Evolutionary conservation across 2,797 vertebrate genomes (phyloP), one percentile per base, ranked within the genome.

Genomic region (Sylvia borin): DNA sequence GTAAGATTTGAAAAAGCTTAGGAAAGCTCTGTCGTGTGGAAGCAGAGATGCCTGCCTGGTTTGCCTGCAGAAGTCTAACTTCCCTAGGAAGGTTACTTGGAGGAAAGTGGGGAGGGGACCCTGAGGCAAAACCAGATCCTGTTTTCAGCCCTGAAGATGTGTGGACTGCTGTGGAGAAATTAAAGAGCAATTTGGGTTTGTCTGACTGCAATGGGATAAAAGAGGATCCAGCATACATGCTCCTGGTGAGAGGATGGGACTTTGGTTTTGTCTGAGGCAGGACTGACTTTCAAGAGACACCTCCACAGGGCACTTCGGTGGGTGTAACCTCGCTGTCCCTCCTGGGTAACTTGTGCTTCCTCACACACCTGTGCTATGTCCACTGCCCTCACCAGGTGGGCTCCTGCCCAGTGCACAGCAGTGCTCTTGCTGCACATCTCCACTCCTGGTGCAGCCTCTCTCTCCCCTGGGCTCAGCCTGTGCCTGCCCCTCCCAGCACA

Each of bases 261-360:
- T 66, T 68, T 4, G 18, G 29, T 29, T 50, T 13, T 62, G 27
- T n/a, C 58, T 32, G 42, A 34, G 67, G 50, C 47, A 70, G 42
- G 45, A 21, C 68, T 47, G 50, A 14, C 40, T 26, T 67, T 74
- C 45, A 32, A 53, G 50, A 80, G 50, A 48, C 38, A 36, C 13
- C 9, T 65, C 58, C 58, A 21, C 1, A 0, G 22, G 48, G 9
- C 32, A 4, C 24, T 13, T 1, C 5, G 36, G 16, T 1, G 3
- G 40, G 7, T 12, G 19, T 9, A 34, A 50, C 16, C 32, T 66
- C 0, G 0, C 47, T 32, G 20, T 29, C 45, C 43, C 5, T 50
- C 17, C 40, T 1, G 4, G 38, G 25, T 45, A 66, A 19, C 48
- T 11, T 70, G 27, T 62, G 43, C 48, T 76, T 47, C 55, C 50